Percentiles rank a stretch among this genome's conserved stretches.
phyloP scores from a whole-genome alignment of 2,113 vertebrate genomes.

The Sciurus niger region DNA sequence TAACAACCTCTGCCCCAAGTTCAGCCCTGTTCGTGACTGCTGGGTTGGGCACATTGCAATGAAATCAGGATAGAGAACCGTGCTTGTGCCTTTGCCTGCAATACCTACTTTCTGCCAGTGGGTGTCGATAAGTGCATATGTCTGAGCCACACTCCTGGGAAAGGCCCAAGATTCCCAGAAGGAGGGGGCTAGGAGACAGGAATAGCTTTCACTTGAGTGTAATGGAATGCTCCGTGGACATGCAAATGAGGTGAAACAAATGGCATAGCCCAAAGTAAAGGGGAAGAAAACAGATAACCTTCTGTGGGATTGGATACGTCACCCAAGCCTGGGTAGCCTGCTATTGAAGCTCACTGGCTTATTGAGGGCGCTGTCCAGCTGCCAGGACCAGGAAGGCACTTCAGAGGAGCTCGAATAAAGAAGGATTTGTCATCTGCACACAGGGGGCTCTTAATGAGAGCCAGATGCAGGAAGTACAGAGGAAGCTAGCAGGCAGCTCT shows the following conservation, averaged over 20 bases:
- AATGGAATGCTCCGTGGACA: background rate
- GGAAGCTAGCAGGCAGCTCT: background rate
- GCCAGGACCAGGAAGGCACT: slow-evolving; percentile 67
- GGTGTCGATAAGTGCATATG: slow-evolving; percentile 48
- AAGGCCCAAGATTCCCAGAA: background rate
- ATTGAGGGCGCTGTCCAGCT: slow-evolving; percentile 55
- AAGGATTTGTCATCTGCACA: slow-evolving; percentile 68
- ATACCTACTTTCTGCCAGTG: slow-evolving; percentile 21
- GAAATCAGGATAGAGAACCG: too few species aligned
- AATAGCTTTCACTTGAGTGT: slow-evolving; percentile 20
- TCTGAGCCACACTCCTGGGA: background rate
- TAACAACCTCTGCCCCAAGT: background rate
- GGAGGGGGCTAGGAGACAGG: background rate
- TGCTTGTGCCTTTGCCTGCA: slow-evolving; percentile 53
- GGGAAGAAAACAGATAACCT: slow-evolving; percentile 51
- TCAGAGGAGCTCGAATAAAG: slow-evolving; percentile 72
- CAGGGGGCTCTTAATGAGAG: slow-evolving; percentile 58
- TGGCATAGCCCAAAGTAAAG: background rate
- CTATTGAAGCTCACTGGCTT: background rate
- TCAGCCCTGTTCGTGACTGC: background rate
- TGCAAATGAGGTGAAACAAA: slow-evolving; percentile 58
- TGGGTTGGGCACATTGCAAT: background rate
- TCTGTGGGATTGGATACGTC: background rate
- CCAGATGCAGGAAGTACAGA: slow-evolving; percentile 70
- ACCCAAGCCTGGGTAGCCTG: background rate